Percentiles rank a stretch among this genome's conserved stretches.
Conservation (phyloP, 2,113 vertebrate species). For the Bos javanicus region DNA sequence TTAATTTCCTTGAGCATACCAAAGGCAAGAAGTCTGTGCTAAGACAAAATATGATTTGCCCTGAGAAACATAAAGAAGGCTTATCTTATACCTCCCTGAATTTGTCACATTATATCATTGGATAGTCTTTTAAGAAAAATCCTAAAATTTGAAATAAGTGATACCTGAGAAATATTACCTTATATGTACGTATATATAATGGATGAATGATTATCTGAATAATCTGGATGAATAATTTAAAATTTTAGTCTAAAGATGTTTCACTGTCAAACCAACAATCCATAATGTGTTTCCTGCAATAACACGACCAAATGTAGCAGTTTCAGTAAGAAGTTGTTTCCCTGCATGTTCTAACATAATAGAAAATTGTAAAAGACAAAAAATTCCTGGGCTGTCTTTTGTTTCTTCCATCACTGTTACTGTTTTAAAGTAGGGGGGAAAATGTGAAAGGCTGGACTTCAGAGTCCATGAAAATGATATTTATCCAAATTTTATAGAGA, state of each 20-base stretch:
- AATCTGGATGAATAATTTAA: conserved; percentile 46
- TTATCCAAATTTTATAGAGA: neutral
- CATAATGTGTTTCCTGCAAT: neutral
- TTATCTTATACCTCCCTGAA: conserved; percentile 43
- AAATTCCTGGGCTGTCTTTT: neutral
- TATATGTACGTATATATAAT: neutral
- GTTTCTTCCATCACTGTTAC: neutral
- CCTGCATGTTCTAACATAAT: neutral
- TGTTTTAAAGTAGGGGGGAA: neutral
- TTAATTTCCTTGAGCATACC: conserved; percentile 78
- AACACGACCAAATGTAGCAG: neutral
- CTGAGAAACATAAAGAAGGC: conserved; percentile 66
- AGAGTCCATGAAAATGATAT: neutral
- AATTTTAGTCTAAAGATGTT: conserved; percentile 49
- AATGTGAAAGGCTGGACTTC: neutral
- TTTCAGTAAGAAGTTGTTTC: conserved; percentile 27
- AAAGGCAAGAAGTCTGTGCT: conserved; percentile 64
- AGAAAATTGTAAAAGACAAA: neutral
- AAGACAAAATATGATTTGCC: conserved; percentile 70
- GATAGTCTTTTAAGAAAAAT: conserved; percentile 50
- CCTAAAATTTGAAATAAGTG: conserved; percentile 56
- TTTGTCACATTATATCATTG: conserved; percentile 48
- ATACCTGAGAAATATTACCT: conserved; percentile 33
- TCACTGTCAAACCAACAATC: conserved; percentile 36
- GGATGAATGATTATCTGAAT: too few relatives aligned